Evolutionary conservation across 2,888 invertebrate species (phyloP).

Genomic region (Leucoma salicis): DNA sequence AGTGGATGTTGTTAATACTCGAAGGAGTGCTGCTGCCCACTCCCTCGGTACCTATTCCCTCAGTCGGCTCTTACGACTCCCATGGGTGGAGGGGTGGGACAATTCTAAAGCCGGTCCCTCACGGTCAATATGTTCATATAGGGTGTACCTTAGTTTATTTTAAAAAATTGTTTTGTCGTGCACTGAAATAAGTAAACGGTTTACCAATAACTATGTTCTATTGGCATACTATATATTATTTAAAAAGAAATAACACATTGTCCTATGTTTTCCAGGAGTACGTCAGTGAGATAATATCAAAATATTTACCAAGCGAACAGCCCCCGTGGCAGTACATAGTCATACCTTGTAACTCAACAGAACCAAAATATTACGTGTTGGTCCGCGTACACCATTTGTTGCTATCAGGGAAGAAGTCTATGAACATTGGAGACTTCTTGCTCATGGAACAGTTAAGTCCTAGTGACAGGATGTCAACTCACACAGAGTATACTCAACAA

Average conservation of each 20-base stretch:
- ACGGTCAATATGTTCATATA: too few relatives aligned
- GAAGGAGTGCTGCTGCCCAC: too few relatives aligned
- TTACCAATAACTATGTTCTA: too few relatives aligned
- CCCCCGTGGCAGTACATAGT: slow-evolving; percentile 92
- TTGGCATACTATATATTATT: too few relatives aligned
- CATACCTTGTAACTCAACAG: slow-evolving; percentile 81
- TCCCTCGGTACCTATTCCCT: too few relatives aligned
- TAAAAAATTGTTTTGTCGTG: too few relatives aligned
- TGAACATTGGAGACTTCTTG: slow-evolving; percentile 89
- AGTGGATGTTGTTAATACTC: too few relatives aligned
- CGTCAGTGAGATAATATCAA: slow-evolving; percentile 89
- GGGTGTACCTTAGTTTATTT: too few relatives aligned
- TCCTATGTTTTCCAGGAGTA: slow-evolving; percentile 83
- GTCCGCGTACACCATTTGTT: slow-evolving; percentile 89
- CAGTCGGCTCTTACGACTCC: too few relatives aligned
- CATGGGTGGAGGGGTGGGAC: too few relatives aligned
- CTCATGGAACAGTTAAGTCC: slow-evolving; percentile 78
- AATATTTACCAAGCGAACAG: slow-evolving; percentile 86
- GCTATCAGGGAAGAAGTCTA: slow-evolving; percentile 85
- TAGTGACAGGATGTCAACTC: slow-evolving; percentile 54
- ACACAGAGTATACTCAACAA: slow-evolving; percentile 47
- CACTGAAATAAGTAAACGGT: too few relatives aligned
- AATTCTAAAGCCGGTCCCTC: too few relatives aligned
- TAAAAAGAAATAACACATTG: background rate
- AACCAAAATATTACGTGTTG: slow-evolving; percentile 85